These are phyloP conservation scores for Neria commutata DNA, from an alignment of 2,888 invertebrate species.

Conservation along the genomic window DNA sequence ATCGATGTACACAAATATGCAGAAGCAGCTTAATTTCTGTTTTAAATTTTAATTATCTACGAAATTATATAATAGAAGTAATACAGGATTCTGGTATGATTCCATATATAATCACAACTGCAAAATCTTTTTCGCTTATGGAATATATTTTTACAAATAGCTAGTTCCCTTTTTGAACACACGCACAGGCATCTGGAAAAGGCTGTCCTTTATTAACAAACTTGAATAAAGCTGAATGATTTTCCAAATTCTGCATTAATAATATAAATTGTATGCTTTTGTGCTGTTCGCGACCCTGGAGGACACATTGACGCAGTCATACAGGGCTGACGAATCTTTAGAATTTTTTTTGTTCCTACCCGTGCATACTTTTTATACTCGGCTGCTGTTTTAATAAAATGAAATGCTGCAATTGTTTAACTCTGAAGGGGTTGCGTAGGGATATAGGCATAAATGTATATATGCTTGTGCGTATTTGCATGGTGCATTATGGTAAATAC, in stretches of 20 bases:
- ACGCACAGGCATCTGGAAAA: too few relatives aligned
- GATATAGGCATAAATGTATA: background rate
- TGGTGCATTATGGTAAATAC: conserved; percentile 21
- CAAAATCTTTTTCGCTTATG: too few relatives aligned
- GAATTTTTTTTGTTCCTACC: background rate
- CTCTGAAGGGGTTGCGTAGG: conserved; percentile 8
- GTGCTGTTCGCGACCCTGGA: background rate
- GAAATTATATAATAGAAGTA: too few relatives aligned
- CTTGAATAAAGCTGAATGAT: background rate
- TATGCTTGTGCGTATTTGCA: conserved; percentile 8
- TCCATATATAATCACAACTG: too few relatives aligned
- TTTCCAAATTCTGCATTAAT: background rate
- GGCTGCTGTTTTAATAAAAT: too few relatives aligned
- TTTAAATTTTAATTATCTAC: too few relatives aligned
- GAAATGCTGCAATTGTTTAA: conserved; percentile 11
- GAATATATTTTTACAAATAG: too few relatives aligned
- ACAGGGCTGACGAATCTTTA: background rate
- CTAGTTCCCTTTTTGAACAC: too few relatives aligned
- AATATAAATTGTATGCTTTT: background rate
- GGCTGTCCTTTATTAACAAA: too few relatives aligned
- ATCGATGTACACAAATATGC: too few relatives aligned
- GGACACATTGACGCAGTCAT: background rate
- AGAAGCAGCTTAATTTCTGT: too few relatives aligned
- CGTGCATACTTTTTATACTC: background rate
- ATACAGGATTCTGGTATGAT: too few relatives aligned